Evolutionary conservation across 2,797 vertebrate species (phyloP), one percentile per base, ranked within the genome.

Genomic region (Gymnoscopelus braueri): DNA sequence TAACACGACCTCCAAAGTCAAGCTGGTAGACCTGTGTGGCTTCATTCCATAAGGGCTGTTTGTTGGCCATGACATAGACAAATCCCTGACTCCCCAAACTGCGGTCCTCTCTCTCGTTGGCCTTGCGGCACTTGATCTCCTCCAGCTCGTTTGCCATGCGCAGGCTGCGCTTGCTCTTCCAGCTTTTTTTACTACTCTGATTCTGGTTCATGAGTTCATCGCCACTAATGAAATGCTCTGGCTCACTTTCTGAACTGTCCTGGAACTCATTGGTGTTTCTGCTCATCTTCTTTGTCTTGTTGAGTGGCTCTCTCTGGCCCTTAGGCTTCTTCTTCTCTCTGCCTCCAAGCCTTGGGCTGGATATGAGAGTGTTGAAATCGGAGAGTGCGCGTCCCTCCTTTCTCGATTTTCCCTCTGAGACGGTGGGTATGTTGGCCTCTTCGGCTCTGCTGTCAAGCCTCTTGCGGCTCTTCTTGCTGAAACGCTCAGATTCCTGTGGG

Each of bases 181-280:
- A 99, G 65, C 96, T 96, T 88, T 99, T 99, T 92, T 97, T 98
- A 88, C 94, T 95, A 79, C 95, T 96, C 89, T 99, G 98, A 89
- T 96, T 97, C 92, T 99, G 98, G 92, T 98, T 98, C 96, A 98
- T 97, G 63, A 99, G 95, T 89, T 99, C 98, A 5, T 99, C 98
- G 3, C 97, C 97, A 0, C 97, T 98, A 73, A 99, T 98, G 67
- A 99, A 99, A 65, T 99, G 95, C 86, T 99, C 98, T 0, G 97
- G 98, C 87, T 99, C 98, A 0, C 98, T 99, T 91, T 99, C 98
- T 0, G 98, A 99, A 86, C 98, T 99, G 77, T 99, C 98, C 92
- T 99, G 97, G 91, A 99, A 99, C 83, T 99, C 98, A 0, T 94
- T 97, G 0, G 95, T 96, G 68, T 92, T 93, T 87, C 97, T 95